Conservation (phyloP, 2,888 invertebrate species). For the Priocnemis perturbator region DNA sequence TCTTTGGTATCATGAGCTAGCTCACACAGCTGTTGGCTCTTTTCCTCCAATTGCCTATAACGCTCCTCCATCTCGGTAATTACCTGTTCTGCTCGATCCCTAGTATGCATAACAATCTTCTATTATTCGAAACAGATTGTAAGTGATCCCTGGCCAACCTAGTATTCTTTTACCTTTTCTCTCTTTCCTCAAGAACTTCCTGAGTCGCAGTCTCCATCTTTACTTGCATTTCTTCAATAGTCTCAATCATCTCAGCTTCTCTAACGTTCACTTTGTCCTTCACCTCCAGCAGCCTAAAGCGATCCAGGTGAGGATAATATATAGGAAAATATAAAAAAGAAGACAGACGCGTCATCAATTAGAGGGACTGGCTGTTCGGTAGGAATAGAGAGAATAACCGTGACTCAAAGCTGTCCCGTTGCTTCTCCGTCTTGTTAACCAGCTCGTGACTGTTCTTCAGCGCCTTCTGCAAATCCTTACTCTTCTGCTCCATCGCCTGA, state of each 20-base stretch:
- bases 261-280: conserved; percentile 58
- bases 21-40: conserved; percentile 54
- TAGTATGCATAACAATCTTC: conserved; percentile 7
- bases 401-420: conserved; percentile 62
- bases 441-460: conserved; percentile 58
- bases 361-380: conserved; percentile 9
- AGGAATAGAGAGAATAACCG: conserved; percentile 50
- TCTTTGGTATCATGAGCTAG: conserved; percentile 44
- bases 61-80: conserved; percentile 45
- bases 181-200: conserved; percentile 44
- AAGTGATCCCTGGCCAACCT: not conserved
- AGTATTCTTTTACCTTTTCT: conserved; percentile 47
- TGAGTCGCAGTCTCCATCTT: conserved; percentile 37
- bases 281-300: conserved; percentile 58
- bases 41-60: conserved; percentile 51
- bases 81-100: conserved; percentile 43
- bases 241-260: conserved; percentile 50
- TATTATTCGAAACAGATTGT: too few species aligned
- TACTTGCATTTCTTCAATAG: conserved; percentile 45
- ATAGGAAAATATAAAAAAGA: conserved; percentile 19
- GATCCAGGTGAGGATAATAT: conserved; percentile 14
- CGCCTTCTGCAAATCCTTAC: conserved; percentile 59
- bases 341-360: not conserved
- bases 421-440: conserved; percentile 61
- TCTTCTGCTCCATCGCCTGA: conserved; percentile 44